Percentiles rank a stretch among this genome's conserved stretches.
Conservation (phyloP, 2,113 vertebrate species). For the Malurus elegans region DNA sequence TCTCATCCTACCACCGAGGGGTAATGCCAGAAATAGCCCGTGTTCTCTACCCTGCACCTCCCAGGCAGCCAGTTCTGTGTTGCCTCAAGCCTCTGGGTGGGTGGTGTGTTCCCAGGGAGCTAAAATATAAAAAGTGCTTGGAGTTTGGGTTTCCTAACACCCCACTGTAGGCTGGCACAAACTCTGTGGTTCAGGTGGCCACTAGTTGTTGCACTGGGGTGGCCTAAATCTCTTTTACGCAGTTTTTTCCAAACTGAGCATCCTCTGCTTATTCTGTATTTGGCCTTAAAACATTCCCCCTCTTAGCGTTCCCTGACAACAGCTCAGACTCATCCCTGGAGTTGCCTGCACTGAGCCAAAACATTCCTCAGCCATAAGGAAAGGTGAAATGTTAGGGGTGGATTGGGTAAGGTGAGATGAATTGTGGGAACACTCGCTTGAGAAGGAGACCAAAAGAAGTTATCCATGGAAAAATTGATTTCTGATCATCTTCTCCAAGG, state of each 20-base stretch:
- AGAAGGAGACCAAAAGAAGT: background rate
- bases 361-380: background rate
- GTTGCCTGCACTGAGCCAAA: background rate
- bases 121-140: background rate
- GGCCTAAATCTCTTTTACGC: background rate
- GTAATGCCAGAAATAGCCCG: background rate
- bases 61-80: background rate
- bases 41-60: background rate
- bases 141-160: background rate
- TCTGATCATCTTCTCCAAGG: background rate
- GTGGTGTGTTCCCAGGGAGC: constrained; percentile 13
- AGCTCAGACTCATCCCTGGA: background rate
- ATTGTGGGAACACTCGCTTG: background rate
- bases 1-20: background rate
- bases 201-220: background rate
- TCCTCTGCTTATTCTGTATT: background rate
- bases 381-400: background rate
- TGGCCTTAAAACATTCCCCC: background rate
- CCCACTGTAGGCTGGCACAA: background rate
- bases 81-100: constrained; percentile 11
- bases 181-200: background rate
- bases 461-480: background rate
- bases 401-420: background rate
- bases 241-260: background rate
- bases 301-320: background rate